Base-by-base conservation (phyloP, 1,140 invertebrate species). In the Eupristina koningsbergeri region DNA sequence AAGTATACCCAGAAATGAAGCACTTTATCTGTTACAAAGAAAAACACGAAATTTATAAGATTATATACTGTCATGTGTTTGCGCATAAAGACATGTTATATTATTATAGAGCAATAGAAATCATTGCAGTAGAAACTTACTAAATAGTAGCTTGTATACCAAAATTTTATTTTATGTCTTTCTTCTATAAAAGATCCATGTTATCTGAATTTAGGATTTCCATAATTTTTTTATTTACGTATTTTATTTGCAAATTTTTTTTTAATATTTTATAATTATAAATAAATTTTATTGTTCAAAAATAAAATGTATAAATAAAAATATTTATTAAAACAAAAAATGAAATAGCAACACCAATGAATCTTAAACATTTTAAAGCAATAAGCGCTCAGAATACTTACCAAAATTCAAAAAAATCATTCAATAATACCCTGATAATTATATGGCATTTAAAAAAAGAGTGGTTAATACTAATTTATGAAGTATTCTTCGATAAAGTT, bases 121-220 rank as follows among this genome's bases (percentile, higher is more conserved):
- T 50, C 9, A 61, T 81, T 45, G 47, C 34, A 50, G 3, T 50
- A 74, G 77, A 84, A 84, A 84, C 83, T 80, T 84, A 84, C 83
- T 84, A 84, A 84, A 84, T 79, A 13, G 61, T 71, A 74, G 83
- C 83, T 84, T 84, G 83, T 74, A 84, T 80, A 84, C 77, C n/a
- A 6, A 74, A 78, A 45, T 13, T 45, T 83, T 81, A 73, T 29
- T 3, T 81, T 45, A 61, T 26, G n/a, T 36, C 19, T 29, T 67
- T 80, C 58, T 3, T 80, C 41, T 11, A 64, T 15, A 36, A 63
- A 77, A 63, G 36, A 61, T 77, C 22, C 53, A 63, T 50, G 2
- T 17, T 50, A 2, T 15, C 13, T 50, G 17, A 50, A 50, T 50
- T 50, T 50, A 9, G 41, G n/a, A 8, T 50, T 2, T 50, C 9